Percentiles rank a stretch among this genome's conserved stretches.
phyloP scores from a whole-genome alignment of 1,140 invertebrate species.

The Lasioglossum baleicum region DNA sequence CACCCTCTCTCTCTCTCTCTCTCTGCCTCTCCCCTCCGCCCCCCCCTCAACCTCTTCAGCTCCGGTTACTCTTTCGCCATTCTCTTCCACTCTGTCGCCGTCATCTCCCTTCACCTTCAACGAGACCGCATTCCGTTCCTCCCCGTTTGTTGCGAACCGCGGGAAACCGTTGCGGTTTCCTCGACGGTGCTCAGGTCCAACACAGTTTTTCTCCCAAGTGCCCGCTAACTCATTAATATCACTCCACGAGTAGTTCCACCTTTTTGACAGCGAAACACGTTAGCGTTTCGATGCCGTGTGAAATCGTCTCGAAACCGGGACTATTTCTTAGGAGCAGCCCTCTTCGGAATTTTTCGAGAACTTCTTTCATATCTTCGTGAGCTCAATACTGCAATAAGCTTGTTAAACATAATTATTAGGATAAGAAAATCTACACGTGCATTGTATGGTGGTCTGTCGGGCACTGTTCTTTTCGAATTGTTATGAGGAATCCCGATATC shows the following conservation, averaged over 20 bases:
- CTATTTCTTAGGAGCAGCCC: too few species aligned
- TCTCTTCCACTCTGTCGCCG: not conserved
- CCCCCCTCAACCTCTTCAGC: not conserved
- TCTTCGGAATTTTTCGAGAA: too few species aligned
- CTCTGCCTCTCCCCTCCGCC: not conserved
- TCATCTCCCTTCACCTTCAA: not conserved
- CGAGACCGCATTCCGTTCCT: not conserved
- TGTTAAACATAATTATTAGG: too few species aligned
- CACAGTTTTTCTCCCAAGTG: constrained; percentile 26
- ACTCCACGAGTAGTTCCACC: constrained; percentile 13
- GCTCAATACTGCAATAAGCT: too few species aligned
- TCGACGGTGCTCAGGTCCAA: constrained; percentile 5
- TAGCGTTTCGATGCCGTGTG: not conserved
- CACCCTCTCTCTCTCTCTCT: not conserved
- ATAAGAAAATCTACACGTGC: too few species aligned
- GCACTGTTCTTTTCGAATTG: too few species aligned
- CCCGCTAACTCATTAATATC: constrained; percentile 44
- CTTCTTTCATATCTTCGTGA: too few species aligned
- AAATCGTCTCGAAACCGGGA: not conserved
- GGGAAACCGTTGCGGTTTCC: constrained; percentile 51
- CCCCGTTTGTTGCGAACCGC: constrained; percentile 37
- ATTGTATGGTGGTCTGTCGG: too few species aligned
- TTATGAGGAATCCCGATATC: too few species aligned
- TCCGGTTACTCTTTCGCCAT: not conserved
- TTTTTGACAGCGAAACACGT: constrained; percentile 14